These are phyloP conservation scores for Sebastes elongatus DNA, from an alignment of 2,797 vertebrate genomes.

Conservation along the genomic window DNA sequence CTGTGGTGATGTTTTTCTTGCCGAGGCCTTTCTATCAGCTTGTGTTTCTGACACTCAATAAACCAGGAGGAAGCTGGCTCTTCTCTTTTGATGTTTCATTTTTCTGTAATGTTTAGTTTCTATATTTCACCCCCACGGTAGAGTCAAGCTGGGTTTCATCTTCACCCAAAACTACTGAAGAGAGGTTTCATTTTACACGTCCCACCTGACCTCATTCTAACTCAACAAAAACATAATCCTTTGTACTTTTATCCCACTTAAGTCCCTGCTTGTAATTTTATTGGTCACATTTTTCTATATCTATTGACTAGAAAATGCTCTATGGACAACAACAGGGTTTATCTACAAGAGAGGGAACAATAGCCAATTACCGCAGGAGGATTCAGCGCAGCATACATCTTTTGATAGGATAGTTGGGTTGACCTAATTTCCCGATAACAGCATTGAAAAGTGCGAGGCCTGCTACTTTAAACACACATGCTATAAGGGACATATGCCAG, in stretches of 20 bases:
- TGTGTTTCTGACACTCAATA: slow-evolving; percentile 64
- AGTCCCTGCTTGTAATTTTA: slow-evolving; percentile 24
- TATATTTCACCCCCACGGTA: neutral
- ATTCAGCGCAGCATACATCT: slow-evolving; percentile 38
- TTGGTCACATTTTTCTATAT: slow-evolving; percentile 37
- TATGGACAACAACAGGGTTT: slow-evolving; percentile 37
- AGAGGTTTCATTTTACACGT: slow-evolving; percentile 35
- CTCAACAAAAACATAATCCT: slow-evolving; percentile 19
- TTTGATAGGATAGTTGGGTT: slow-evolving; percentile 52
- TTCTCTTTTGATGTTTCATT: slow-evolving; percentile 30
- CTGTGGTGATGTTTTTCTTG: slow-evolving; percentile 64
- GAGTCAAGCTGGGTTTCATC: slow-evolving; percentile 24
- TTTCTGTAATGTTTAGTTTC: slow-evolving; percentile 1
- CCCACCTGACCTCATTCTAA: slow-evolving; percentile 45
- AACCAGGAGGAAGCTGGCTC: slow-evolving; percentile 28
- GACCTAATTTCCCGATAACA: slow-evolving; percentile 71
- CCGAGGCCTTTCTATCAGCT: slow-evolving; percentile 56
- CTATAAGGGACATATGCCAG: slow-evolving; percentile 68
- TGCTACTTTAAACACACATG: slow-evolving; percentile 53
- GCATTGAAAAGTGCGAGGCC: slow-evolving; percentile 31
- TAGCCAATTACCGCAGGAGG: slow-evolving; percentile 60
- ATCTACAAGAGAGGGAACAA: slow-evolving; percentile 48
- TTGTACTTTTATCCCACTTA: neutral
- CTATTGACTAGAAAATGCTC: slow-evolving; percentile 31
- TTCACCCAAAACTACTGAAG: slow-evolving; percentile 12